phyloP scores from a whole-genome alignment of 2,888 invertebrate species.

The Machimus rusticus region DNA sequence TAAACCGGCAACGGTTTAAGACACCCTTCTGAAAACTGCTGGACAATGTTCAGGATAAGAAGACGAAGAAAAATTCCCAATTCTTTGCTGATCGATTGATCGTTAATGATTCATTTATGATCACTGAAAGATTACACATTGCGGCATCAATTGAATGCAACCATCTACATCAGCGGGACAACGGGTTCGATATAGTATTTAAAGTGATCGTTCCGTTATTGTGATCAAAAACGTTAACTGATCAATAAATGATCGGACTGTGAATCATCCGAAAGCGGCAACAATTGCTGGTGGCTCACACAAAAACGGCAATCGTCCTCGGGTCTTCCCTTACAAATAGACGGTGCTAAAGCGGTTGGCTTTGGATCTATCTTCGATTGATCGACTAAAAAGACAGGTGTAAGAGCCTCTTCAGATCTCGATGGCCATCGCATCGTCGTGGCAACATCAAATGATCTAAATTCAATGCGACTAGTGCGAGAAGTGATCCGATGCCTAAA shows the following conservation, averaged over 20 bases:
- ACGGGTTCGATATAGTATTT: not conserved
- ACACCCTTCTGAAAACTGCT: not conserved
- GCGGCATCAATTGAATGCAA: slow-evolving; percentile 18
- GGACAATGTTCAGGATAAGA: not conserved
- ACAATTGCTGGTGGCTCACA: slow-evolving; percentile 1
- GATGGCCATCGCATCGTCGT: not conserved
- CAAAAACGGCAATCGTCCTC: slow-evolving; percentile 30
- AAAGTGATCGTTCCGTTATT: slow-evolving; percentile 27
- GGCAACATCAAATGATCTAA: not conserved
- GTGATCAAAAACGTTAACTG: slow-evolving; percentile 36
- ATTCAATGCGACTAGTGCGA: not conserved
- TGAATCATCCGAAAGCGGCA: slow-evolving; percentile 43
- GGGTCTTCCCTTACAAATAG: slow-evolving; percentile 9
- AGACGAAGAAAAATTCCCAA: slow-evolving; percentile 33
- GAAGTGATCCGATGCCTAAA: not conserved
- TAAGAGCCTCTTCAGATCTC: slow-evolving; percentile 11
- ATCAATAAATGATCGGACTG: slow-evolving; percentile 46
- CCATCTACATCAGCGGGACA: not conserved
- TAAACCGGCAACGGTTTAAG: not conserved
- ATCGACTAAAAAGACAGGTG: not conserved
- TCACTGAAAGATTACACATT: slow-evolving; percentile 30
- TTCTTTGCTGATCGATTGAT: slow-evolving; percentile 43
- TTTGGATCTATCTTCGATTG: not conserved
- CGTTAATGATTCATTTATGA: slow-evolving; percentile 48
- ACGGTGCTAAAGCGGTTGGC: not conserved